These are phyloP conservation scores for Asteroscopus sphinx DNA, from an alignment of 2,888 invertebrate genomes.

Conservation along the genomic window DNA sequence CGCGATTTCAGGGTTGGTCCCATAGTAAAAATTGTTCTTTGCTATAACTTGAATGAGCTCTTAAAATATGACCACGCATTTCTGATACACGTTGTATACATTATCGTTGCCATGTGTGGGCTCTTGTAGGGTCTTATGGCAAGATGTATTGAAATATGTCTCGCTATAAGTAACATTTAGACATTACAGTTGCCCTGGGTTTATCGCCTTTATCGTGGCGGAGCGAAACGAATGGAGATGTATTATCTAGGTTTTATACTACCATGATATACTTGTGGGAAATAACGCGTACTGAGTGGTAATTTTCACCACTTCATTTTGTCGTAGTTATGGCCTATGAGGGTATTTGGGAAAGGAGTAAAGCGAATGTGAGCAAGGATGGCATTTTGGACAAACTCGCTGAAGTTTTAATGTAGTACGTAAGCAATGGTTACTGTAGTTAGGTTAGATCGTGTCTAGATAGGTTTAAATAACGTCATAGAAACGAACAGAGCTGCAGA, in stretches of 20 bases:
- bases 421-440: constrained; percentile 75
- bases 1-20: no score
- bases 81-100: no score
- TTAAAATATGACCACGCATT: no score
- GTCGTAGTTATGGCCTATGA: constrained; percentile 37
- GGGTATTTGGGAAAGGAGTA: constrained; percentile 29
- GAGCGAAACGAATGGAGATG: not conserved
- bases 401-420: constrained; percentile 64
- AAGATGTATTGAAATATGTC: no score
- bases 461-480: constrained; percentile 85
- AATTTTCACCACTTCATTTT: constrained; percentile 13
- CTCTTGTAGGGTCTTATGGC: no score
- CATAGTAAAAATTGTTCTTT: no score
- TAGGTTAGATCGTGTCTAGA: constrained; percentile 79
- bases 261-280: constrained; percentile 5
- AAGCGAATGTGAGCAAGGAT: constrained; percentile 39
- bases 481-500: constrained; percentile 73
- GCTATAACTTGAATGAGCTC: no score
- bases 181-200: no score
- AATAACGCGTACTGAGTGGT: constrained; percentile 9
- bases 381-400: constrained; percentile 67
- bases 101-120: no score
- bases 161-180: no score
- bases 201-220: constrained; percentile 11
- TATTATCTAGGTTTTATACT: constrained; percentile 27